Percentiles rank a stretch among this genome's conserved stretches.
phyloP scores from a whole-genome alignment of 2,797 vertebrate species.

The Alectoris magna region DNA sequence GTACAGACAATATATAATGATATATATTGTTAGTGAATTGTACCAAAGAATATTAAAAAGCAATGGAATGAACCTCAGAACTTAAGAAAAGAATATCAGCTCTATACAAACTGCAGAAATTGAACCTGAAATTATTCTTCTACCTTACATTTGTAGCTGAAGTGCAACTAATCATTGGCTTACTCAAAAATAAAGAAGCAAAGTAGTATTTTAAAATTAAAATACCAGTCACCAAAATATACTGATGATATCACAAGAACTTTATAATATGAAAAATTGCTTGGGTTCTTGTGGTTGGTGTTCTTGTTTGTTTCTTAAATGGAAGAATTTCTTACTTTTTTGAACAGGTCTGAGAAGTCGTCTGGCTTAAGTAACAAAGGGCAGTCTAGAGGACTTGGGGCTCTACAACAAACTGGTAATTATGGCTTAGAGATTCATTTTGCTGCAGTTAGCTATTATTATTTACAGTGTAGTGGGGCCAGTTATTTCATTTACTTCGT shows the following conservation, averaged over 20 bases:
- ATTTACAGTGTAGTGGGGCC: neutral
- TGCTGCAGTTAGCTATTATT: neutral
- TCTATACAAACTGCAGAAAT: neutral
- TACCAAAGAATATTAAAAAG: neutral
- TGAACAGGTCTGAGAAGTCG: slow-evolving; percentile 86
- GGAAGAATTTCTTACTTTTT: slow-evolving; percentile 13
- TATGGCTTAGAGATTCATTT: slow-evolving; percentile 14
- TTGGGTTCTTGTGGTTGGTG: neutral
- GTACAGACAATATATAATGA: neutral
- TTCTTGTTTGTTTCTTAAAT: slow-evolving; percentile 5
- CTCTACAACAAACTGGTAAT: slow-evolving; percentile 86
- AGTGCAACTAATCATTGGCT: neutral
- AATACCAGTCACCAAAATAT: neutral
- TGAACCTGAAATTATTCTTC: neutral
- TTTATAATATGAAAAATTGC: neutral
- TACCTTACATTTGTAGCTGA: neutral
- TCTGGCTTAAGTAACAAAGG: slow-evolving; percentile 82
- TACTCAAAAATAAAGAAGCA: neutral
- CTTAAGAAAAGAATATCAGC: neutral
- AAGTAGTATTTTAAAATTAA: neutral
- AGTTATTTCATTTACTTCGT: neutral
- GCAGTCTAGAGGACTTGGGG: slow-evolving; percentile 82
- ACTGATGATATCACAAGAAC: neutral
- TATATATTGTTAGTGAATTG: neutral
- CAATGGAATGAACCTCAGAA: neutral